A percentile compares a stretch with the other conserved stretches of the same genome.
phyloP scores from a whole-genome alignment of 1,140 invertebrate genomes.

The Camponotus pennsylvanicus region DNA sequence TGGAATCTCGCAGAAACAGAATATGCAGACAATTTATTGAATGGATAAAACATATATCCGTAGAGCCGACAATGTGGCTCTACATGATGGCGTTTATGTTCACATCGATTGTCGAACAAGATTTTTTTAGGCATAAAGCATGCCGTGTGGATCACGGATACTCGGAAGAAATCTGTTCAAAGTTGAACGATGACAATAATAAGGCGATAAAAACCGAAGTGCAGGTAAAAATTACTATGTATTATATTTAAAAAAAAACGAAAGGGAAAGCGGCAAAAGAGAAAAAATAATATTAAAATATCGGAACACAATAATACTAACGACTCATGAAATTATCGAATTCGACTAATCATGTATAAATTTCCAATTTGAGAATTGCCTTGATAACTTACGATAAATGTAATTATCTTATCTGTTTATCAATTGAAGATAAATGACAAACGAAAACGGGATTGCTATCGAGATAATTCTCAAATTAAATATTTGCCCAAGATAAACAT shows the following conservation, averaged over 20 bases:
- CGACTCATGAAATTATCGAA: not conserved
- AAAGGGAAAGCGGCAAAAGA: not conserved
- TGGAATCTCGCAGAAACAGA: not conserved
- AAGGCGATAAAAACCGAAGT: constrained; percentile 88
- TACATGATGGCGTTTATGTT: constrained; percentile 94
- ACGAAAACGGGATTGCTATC: not conserved
- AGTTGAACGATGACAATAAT: constrained; percentile 86
- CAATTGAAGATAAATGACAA: not conserved
- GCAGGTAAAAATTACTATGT: constrained; percentile 85
- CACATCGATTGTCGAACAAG: constrained; percentile 92
- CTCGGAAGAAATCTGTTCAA: constrained; percentile 88
- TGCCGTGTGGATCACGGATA: constrained; percentile 90
- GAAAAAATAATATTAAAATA: not conserved
- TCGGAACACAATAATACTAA: not conserved
- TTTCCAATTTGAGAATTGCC: not conserved
- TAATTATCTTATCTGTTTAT: constrained; percentile 15
- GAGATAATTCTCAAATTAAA: not conserved
- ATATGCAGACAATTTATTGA: constrained; percentile 43
- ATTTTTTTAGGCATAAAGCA: constrained; percentile 91
- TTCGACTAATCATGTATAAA: not conserved
- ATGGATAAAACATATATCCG: constrained; percentile 86
- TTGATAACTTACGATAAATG: not conserved
- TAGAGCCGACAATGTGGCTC: constrained; percentile 92
- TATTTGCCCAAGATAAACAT: constrained; percentile 1
- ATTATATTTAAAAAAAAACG: not conserved